Evolutionary conservation across 2,888 invertebrate species (phyloP).

Genomic region (Xestobium rufovillosum): DNA sequence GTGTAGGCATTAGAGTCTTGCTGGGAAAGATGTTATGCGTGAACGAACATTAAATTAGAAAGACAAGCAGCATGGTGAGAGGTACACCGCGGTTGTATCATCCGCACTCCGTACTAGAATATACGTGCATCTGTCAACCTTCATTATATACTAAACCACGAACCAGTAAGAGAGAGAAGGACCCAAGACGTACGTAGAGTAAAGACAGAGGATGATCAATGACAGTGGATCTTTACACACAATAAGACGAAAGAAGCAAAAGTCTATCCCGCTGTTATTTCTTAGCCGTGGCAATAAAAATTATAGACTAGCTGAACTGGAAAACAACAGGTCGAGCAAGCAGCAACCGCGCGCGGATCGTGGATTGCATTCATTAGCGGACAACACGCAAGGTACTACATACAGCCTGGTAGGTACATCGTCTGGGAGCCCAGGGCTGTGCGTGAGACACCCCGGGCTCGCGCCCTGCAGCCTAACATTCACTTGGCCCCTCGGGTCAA

Average conservation of each 20-base stretch:
- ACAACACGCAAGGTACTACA: constrained; percentile 44
- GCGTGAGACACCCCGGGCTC: constrained; percentile 29
- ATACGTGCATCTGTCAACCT: background rate
- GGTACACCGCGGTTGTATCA: constrained; percentile 30
- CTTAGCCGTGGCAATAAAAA: constrained; percentile 54
- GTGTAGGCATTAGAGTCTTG: constrained; percentile 38
- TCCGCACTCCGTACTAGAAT: constrained; percentile 25
- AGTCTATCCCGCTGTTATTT: constrained; percentile 49
- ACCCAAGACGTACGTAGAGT: constrained; percentile 14
- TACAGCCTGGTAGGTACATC: constrained; percentile 22
- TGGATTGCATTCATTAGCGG: constrained; percentile 54
- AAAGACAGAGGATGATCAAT: constrained; percentile 38
- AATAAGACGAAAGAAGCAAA: constrained; percentile 36
- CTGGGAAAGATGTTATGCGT: constrained; percentile 39
- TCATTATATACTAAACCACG: too few relatives aligned
- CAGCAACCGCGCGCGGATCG: constrained; percentile 42
- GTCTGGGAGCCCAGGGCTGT: constrained; percentile 22
- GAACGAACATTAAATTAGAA: constrained; percentile 40
- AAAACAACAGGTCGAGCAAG: constrained; percentile 51
- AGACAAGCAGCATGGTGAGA: constrained; percentile 38
- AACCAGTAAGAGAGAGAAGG: too few relatives aligned
- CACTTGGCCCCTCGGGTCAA: constrained; percentile 29
- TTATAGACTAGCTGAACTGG: constrained; percentile 55
- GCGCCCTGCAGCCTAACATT: constrained; percentile 27
- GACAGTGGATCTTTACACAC: constrained; percentile 37